phyloP scores from a whole-genome alignment of 2,113 vertebrate genomes.

The Typhlomys cinereus region DNA sequence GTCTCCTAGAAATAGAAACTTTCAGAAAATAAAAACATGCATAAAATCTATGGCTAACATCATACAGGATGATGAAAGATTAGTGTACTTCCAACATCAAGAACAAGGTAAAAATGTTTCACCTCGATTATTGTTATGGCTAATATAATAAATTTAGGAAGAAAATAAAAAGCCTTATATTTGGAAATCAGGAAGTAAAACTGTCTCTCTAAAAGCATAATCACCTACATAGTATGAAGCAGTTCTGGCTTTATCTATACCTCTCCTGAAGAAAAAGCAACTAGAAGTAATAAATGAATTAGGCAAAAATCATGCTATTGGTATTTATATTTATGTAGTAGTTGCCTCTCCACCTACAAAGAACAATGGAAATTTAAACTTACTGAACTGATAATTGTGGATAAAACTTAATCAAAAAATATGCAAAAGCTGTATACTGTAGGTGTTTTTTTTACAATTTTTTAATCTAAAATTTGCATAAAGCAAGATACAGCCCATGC shows the following conservation, averaged over 20 bases:
- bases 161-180: not conserved
- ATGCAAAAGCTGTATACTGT: not conserved
- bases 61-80: not conserved
- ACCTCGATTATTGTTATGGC: not conserved
- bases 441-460: not conserved
- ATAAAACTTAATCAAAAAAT: not conserved
- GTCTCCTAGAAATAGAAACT: not conserved
- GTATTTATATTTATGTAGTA: too few species aligned
- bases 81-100: not conserved
- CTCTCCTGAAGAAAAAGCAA: not conserved
- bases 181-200: not conserved
- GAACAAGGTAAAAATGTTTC: not conserved
- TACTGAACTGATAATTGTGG: not conserved
- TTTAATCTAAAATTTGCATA: not conserved
- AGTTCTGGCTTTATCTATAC: not conserved
- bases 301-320: not conserved
- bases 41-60: not conserved
- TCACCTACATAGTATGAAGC: not conserved
- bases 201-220: not conserved
- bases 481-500: not conserved
- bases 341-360: not conserved
- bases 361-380: not conserved
- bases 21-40: not conserved
- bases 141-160: not conserved
- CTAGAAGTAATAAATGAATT: not conserved